phyloP scores from a whole-genome alignment of 2,113 vertebrate genomes.

The Nothobranchius kuhntae region DNA sequence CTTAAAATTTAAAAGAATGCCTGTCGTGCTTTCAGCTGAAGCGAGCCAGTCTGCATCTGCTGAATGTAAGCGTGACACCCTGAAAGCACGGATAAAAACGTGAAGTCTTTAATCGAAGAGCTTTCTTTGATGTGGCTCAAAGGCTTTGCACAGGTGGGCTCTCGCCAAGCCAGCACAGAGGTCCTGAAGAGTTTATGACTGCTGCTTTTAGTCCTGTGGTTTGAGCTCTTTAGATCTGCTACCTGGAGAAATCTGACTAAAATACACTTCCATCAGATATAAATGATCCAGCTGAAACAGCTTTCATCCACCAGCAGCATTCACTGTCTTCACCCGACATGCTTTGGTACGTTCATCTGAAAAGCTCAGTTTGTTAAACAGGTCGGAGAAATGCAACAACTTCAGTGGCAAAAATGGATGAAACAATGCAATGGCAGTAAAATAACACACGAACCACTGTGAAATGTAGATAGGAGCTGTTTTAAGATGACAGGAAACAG shows the following conservation, averaged over 20 bases:
- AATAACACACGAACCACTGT: too few relatives aligned
- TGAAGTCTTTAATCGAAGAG: conserved; percentile 35
- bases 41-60: not conserved
- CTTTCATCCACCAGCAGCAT: too few relatives aligned
- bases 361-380: too few relatives aligned
- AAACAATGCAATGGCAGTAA: too few relatives aligned
- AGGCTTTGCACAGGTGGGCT: conserved; percentile 60
- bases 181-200: conserved; percentile 36
- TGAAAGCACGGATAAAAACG: conserved; percentile 50
- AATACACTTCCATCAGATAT: not conserved
- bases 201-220: not conserved
- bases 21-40: conserved; percentile 41
- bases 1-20: conserved; percentile 46
- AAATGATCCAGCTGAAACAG: too few relatives aligned
- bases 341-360: too few relatives aligned
- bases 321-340: too few relatives aligned
- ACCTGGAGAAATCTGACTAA: conserved; percentile 12
- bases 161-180: conserved; percentile 24
- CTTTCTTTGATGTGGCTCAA: conserved; percentile 50
- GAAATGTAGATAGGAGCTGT: too few relatives aligned
- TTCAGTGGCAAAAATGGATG: too few relatives aligned
- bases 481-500: too few relatives aligned
- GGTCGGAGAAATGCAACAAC: too few relatives aligned
- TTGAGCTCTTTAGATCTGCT: conserved; percentile 14
- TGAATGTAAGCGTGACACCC: conserved; percentile 42